phyloP scores from a whole-genome alignment of 2,113 vertebrate genomes.

The Alouatta palliata region DNA sequence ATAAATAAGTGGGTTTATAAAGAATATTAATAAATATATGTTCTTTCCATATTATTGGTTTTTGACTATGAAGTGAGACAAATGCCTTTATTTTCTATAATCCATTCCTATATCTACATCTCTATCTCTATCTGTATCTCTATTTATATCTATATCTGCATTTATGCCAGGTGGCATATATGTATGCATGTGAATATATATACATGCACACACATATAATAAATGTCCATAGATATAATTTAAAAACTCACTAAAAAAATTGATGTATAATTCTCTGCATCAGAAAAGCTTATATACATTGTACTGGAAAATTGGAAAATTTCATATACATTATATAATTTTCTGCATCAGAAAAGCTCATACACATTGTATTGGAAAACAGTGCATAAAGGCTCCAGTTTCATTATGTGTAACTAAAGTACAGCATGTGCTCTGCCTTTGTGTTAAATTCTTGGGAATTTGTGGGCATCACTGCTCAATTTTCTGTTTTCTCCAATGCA shows the following conservation, averaged over 20 bases:
- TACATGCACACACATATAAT: not conserved
- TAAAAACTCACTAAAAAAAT: not conserved
- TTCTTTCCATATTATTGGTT: not conserved
- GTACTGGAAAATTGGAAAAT: not conserved
- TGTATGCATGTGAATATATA: not conserved
- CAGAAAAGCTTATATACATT: not conserved
- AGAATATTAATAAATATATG: not conserved
- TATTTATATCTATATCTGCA: not conserved
- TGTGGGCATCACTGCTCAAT: not conserved
- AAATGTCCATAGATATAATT: not conserved
- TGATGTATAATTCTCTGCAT: not conserved
- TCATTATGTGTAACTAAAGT: not conserved
- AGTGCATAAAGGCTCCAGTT: not conserved
- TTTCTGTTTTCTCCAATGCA: not conserved
- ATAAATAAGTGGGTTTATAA: not conserved
- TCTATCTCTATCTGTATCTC: not conserved
- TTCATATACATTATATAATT: not conserved
- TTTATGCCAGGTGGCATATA: not conserved
- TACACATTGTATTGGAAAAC: not conserved
- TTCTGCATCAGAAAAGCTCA: not conserved
- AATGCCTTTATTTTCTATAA: not conserved
- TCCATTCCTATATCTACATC: not conserved
- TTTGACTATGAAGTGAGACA: not conserved
- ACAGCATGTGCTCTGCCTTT: not conserved
- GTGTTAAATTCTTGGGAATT: not conserved